Percentiles rank a stretch among this genome's conserved stretches.
Conservation (phyloP, 2,888 invertebrate genomes). For the Caenorhabditis sulstoni region DNA sequence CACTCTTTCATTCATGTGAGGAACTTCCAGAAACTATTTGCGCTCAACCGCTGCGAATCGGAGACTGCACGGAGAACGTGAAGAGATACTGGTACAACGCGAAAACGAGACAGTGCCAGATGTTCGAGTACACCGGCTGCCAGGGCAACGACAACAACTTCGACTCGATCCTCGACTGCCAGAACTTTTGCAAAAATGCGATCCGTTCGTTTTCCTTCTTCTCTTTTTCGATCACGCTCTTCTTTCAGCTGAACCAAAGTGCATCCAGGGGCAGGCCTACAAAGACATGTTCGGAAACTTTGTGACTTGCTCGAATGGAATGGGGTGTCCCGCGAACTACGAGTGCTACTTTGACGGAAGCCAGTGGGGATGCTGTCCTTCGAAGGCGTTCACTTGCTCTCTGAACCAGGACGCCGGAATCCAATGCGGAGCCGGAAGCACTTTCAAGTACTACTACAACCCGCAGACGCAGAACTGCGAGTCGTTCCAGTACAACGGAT, state of each 20-base stretch:
- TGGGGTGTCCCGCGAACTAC: slow-evolving; percentile 74
- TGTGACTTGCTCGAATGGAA: slow-evolving; percentile 67
- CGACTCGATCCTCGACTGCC: slow-evolving; percentile 70
- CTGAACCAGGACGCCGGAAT: slow-evolving; percentile 69
- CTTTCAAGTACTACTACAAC: slow-evolving; percentile 74
- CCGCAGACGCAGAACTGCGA: slow-evolving; percentile 69
- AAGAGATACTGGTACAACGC: slow-evolving; percentile 74
- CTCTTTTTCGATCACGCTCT: too few relatives aligned
- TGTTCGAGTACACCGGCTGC: slow-evolving; percentile 74
- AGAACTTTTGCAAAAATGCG: slow-evolving; percentile 73
- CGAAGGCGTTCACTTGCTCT: slow-evolving; percentile 71
- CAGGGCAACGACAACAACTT: slow-evolving; percentile 78
- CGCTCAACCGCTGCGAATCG: slow-evolving; percentile 72
- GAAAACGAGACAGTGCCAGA: slow-evolving; percentile 72
- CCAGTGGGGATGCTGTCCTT: slow-evolving; percentile 73
- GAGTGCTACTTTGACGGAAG: slow-evolving; percentile 76
- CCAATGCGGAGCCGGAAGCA: slow-evolving; percentile 72
- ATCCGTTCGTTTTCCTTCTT: slow-evolving; percentile 72
- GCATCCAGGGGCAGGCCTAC: slow-evolving; percentile 74
- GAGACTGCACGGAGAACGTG: slow-evolving; percentile 73
- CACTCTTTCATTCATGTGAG: not conserved
- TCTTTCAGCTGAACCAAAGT: slow-evolving; percentile 71
- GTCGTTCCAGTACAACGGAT: slow-evolving; percentile 68
- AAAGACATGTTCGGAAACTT: slow-evolving; percentile 72
- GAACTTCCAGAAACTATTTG: slow-evolving; percentile 73